Base-by-base conservation (phyloP, 2,888 invertebrate genomes). In the Ormyrus pomaceus region DNA sequence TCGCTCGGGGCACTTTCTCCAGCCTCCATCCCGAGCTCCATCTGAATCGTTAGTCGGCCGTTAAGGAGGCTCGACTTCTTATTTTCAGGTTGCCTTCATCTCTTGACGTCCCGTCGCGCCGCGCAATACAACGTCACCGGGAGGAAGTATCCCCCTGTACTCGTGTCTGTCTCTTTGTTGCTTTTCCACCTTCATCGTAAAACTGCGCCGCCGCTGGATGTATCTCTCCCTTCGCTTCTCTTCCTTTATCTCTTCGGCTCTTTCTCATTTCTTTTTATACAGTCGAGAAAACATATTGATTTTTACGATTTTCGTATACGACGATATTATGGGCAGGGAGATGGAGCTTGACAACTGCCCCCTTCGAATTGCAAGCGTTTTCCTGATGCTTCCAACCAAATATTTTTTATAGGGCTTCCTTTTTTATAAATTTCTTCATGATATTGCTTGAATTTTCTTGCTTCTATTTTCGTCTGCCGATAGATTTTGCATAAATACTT, bases 41-140 rank as follows among this genome's bases (percentile, higher is more conserved):
- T 72, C 71, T 53, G 73, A 80, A 80, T 80, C 69, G 73, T 77
- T 77, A 77, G 80, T 73, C 77, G 59, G 13, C 62, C 72, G 73
- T 80, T 80, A 77, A 80, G 53, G 73, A 53, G 58, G 77, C 73
- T 77, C 69, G 73, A 80, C 59, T 77, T 73, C 59, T 80, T 73
- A 77, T 77, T 80, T 77, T 73, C 59, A 56, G 51, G 56, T 59
- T 72, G 13, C 45, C 61, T 58, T 75, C 70, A 19, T 50, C 61
- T 53, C 56, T 48, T 34, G 34, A 34, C 62, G 48, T 69, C 64
- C 51, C 58, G 51, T 59, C 56, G 7, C 62, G 51, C 68, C 59
- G 55, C 51, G 65, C 74, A 64, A 69, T 74, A 79, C 69, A 58
- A 68, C 73, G 55, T 59, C 68, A 61, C 7, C 48, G 66, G 50